Evolutionary conservation across 2,888 invertebrate species (phyloP).

Genomic region (Drosophila eohydei): DNA sequence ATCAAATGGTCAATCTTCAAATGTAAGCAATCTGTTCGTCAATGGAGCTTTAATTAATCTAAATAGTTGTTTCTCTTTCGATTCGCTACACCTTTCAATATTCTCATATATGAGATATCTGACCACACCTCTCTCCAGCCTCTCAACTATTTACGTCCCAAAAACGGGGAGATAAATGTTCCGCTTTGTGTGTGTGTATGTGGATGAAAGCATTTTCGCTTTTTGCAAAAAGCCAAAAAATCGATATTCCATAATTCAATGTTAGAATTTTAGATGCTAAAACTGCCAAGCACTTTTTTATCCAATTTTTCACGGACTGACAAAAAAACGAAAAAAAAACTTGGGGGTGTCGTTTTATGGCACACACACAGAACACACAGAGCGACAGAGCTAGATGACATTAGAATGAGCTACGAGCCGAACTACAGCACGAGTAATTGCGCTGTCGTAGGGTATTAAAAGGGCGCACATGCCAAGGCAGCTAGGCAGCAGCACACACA

Average conservation of each 20-base stretch:
- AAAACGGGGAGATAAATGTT: neutral
- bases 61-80: neutral
- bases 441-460: constrained; percentile 48
- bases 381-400: constrained; percentile 5
- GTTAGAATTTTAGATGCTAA: constrained; percentile 77
- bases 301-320: constrained; percentile 73
- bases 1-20: too few species aligned
- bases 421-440: neutral
- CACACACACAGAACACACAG: neutral
- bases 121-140: neutral
- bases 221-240: constrained; percentile 69
- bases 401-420: constrained; percentile 27
- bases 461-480: constrained; percentile 2
- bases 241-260: constrained; percentile 80
- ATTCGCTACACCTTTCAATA: neutral
- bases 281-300: constrained; percentile 75
- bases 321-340: constrained; percentile 44
- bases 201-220: constrained; percentile 16
- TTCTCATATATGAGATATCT: neutral
- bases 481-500: constrained; percentile 13
- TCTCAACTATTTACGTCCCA: neutral
- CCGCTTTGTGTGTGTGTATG: neutral
- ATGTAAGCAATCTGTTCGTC: neutral
- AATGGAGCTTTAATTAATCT: neutral
- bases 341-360: constrained; percentile 65